Evolutionary conservation across 2,888 invertebrate species (phyloP), one percentile per base, ranked within the genome.

Genomic region (Heliconius charithonia): DNA sequence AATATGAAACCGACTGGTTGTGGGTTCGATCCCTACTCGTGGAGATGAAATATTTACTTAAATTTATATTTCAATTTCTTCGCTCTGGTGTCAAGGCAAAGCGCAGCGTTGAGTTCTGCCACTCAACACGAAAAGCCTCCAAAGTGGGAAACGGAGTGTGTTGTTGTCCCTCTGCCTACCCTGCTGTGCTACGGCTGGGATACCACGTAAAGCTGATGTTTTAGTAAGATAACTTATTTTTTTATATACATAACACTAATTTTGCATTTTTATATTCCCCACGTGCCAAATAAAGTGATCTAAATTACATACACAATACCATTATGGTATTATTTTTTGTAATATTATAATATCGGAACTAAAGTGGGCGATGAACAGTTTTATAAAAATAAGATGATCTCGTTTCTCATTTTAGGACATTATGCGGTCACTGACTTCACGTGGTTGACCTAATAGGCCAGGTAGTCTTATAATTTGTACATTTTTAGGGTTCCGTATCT

Each of bases 351-450:
- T 45, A 51, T 75, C 72, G 81, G 83, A 81, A 83, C 77, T 80
- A 59, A 67, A 71, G 80, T 82, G 81, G 84, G 79, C 80, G 79
- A 79, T 78, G 78, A 82, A 82, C 82, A 56, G 80, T 83, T 84
- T 37, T 79, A 81, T 78, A 81, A 82, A 79, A 81, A 79, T 83
- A 81, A 67, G 63, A 81, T 82, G 83, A 84, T 84, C 83, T 84
- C 77, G 83, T 84, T 85, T 84, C 81, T 81, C 84, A 83, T 83
- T 87, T 84, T 85, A 78, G 66, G 81, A 81, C 59, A 79, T 85
- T 83, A 87, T 86, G 85, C 82, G 87, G 84, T 81, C 84, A 77
- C 86, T 86, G 86, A 84, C 86, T 84, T 83, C 75, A 62, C 13
- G 78, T 76, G 71, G 59, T 81, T 73, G 75, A 67, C 70, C 67